Percentiles rank a stretch among this genome's conserved stretches.
These are phyloP conservation scores for Ylistrum balloti DNA, from an alignment of 1,140 invertebrate genomes.

Conservation along the genomic window DNA sequence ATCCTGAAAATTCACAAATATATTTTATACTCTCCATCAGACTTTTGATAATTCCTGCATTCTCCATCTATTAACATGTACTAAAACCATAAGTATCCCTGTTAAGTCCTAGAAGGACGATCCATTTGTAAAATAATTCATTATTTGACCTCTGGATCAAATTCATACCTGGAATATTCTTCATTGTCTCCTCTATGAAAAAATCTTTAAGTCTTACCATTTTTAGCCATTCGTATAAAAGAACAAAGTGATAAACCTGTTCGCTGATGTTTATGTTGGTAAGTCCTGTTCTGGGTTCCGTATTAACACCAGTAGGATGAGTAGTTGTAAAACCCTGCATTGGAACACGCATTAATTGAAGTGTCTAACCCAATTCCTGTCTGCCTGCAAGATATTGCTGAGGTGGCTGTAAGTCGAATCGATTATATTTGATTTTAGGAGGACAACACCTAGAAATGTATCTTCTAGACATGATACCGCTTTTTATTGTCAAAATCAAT, in stretches of 20 bases:
- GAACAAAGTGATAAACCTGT: not conserved
- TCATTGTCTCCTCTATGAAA: too few relatives aligned
- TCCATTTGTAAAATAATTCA: too few relatives aligned
- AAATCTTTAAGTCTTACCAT: too few relatives aligned
- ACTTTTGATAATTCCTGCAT: too few relatives aligned
- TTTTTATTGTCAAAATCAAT: not conserved
- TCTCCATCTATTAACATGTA: too few relatives aligned
- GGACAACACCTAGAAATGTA: not conserved
- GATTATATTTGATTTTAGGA: not conserved
- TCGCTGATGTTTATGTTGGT: too few relatives aligned
- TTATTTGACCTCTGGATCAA: too few relatives aligned
- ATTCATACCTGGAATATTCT: too few relatives aligned
- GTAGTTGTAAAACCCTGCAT: not conserved
- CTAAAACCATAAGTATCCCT: too few relatives aligned
- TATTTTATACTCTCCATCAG: too few relatives aligned
- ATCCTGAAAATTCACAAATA: too few relatives aligned
- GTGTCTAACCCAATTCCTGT: not conserved
- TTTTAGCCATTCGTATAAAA: not conserved
- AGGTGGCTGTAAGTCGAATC: not conserved
- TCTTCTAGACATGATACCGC: not conserved
- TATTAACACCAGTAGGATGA: not conserved
- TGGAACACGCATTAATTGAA: not conserved
- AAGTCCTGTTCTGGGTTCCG: not conserved
- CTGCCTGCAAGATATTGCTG: not conserved
- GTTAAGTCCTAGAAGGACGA: too few relatives aligned